Percentiles rank a stretch among this genome's conserved stretches.
These are phyloP conservation scores for Xyrauchen texanus DNA, from an alignment of 2,113 vertebrate species.

Conservation along the genomic window DNA sequence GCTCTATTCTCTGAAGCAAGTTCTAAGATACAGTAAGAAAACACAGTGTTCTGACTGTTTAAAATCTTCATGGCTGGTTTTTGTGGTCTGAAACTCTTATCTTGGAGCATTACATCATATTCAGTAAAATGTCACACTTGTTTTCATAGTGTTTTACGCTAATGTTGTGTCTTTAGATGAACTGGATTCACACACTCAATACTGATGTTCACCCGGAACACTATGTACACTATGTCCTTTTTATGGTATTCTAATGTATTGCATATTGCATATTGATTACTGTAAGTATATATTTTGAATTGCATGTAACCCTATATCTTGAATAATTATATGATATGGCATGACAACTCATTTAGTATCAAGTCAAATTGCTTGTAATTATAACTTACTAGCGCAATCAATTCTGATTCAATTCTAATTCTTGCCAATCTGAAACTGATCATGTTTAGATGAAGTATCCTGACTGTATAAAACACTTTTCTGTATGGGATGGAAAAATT, in stretches of 20 bases:
- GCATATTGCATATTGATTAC: too few species aligned
- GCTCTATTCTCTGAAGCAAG: constrained; percentile 29
- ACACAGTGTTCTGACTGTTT: constrained; percentile 10
- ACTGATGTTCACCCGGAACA: background rate
- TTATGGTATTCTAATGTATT: too few species aligned
- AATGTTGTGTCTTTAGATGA: background rate
- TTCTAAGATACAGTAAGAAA: constrained; percentile 33
- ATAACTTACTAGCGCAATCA: too few species aligned
- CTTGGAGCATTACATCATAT: constrained; percentile 15
- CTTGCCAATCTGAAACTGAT: too few species aligned
- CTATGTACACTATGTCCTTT: too few species aligned
- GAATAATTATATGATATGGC: background rate
- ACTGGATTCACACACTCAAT: background rate
- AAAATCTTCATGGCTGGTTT: background rate
- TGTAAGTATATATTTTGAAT: too few species aligned
- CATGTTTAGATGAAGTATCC: too few species aligned
- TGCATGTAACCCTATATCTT: background rate
- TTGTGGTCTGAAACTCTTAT: constrained; percentile 1
- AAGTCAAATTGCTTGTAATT: too few species aligned
- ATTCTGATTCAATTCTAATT: too few species aligned
- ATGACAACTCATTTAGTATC: background rate
- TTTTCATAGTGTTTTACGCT: background rate
- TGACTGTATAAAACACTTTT: too few species aligned
- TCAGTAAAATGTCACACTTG: background rate
- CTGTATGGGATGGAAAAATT: too few species aligned